Evolutionary conservation across 2,888 invertebrate species (phyloP).

Genomic region (Tridacna gigas): DNA sequence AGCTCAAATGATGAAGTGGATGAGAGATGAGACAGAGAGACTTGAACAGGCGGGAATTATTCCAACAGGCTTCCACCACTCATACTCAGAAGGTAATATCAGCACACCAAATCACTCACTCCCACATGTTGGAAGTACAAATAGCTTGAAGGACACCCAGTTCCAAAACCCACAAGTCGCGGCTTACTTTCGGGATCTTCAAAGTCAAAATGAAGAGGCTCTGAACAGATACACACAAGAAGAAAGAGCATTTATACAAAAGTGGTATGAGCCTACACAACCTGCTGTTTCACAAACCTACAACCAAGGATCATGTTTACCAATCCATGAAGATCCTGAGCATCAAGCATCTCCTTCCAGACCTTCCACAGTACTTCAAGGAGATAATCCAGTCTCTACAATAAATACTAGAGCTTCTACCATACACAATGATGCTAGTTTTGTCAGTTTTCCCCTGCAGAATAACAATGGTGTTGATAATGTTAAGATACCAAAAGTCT

Average conservation of each 20-base stretch:
- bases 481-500: too few relatives aligned
- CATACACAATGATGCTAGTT: too few relatives aligned
- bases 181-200: constrained; percentile 10
- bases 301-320: not conserved
- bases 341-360: too few relatives aligned
- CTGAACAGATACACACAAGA: not conserved
- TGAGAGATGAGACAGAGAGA: constrained; percentile 14
- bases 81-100: not conserved
- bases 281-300: not conserved
- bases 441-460: too few relatives aligned
- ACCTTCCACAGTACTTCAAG: too few relatives aligned
- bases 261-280: not conserved
- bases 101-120: constrained; percentile 16
- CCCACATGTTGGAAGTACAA: constrained; percentile 3
- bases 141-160: constrained; percentile 18
- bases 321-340: too few relatives aligned
- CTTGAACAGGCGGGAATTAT: not conserved
- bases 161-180: constrained; percentile 22
- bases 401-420: too few relatives aligned
- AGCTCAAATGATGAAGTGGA: constrained; percentile 14
- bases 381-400: too few relatives aligned
- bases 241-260: not conserved
- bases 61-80: not conserved
- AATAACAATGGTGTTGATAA: too few relatives aligned
- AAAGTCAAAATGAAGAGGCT: not conserved